Base-by-base conservation (phyloP, 2,113 vertebrate species). In the Gasterosteus nipponicus region DNA sequence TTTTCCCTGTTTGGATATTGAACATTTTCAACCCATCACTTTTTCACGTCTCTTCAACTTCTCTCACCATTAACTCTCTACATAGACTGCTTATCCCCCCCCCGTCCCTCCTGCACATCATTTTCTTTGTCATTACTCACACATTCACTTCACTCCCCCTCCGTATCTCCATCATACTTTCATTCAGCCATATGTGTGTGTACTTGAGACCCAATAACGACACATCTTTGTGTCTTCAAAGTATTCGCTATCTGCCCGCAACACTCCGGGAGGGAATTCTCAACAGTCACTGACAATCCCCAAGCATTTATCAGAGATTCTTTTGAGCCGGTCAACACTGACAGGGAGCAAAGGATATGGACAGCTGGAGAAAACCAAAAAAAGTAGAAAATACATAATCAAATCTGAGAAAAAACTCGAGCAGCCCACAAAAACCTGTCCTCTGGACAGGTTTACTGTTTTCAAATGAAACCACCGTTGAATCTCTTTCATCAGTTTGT, bases 141-240 rank as follows among this genome's bases (percentile, higher is more conserved):
- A 56, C 54, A 54, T 39, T 72, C 49, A 14, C 53, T 65, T 63
- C 58, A 26, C 22, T 26, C 38, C 61, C 69, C 26, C 54, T 29
- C 22, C 31, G 14, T 31, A 1, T 73, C 46, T 65, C 49, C 42
- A 31, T 79, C 58, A 59, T 9, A 49, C 76, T 75, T 69, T 61
- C 71, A 68, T 35, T 42, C 38, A 47, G 76, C 82, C 85, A 85
- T 84, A 84, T 87, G 78, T 78, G 47, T 80, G 75, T 75, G 62
- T 78, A 75, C 76, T 71, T 53, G 47, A 86, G 82, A 84, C 41
- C 39, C 44, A 68, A 81, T 62, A 72, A 62, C 6, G 15, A 62
- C 78, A 82, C 78, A 73, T 80, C 56, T 79, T 54, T 74, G 73
- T 60, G 53, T 33, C 2, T 60, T 74, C 31, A 69, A 44, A 88